Conservation (phyloP, 2,113 vertebrate species). For the Turnix velox region DNA sequence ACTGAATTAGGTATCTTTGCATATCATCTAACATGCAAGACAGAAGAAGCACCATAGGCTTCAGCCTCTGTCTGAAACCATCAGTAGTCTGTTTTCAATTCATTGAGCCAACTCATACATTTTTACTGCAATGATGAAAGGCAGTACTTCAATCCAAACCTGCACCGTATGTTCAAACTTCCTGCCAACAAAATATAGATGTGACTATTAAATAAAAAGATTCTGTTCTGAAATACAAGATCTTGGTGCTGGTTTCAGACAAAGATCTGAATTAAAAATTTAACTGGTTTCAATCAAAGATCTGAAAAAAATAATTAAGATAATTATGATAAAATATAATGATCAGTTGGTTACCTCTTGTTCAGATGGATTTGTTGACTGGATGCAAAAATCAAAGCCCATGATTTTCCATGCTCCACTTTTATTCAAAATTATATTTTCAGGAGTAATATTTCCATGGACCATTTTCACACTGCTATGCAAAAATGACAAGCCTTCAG, state of each 20-base stretch:
- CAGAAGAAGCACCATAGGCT: neutral
- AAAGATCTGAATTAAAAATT: neutral
- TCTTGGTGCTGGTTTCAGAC: neutral
- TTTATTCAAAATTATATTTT: constrained; percentile 98
- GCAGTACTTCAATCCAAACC: neutral
- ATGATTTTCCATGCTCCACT: constrained; percentile 99
- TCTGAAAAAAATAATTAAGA: neutral
- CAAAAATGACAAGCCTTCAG: constrained; percentile 95
- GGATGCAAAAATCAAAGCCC: constrained; percentile 97
- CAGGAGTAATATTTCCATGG: constrained; percentile 90
- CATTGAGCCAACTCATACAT: neutral
- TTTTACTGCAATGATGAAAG: neutral
- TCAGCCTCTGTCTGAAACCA: neutral
- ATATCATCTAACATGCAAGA: neutral
- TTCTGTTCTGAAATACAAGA: neutral
- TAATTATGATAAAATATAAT: neutral
- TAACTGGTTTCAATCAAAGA: neutral
- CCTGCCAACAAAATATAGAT: neutral
- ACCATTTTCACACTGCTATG: constrained; percentile 99
- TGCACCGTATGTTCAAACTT: neutral
- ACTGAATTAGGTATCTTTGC: neutral
- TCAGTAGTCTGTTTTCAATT: neutral
- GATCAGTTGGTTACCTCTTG: constrained; percentile 80
- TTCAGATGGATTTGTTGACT: constrained; percentile 89
- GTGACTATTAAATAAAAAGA: neutral